These are phyloP conservation scores for Trogon surrucura DNA, from an alignment of 2,113 vertebrate species.

Conservation along the genomic window DNA sequence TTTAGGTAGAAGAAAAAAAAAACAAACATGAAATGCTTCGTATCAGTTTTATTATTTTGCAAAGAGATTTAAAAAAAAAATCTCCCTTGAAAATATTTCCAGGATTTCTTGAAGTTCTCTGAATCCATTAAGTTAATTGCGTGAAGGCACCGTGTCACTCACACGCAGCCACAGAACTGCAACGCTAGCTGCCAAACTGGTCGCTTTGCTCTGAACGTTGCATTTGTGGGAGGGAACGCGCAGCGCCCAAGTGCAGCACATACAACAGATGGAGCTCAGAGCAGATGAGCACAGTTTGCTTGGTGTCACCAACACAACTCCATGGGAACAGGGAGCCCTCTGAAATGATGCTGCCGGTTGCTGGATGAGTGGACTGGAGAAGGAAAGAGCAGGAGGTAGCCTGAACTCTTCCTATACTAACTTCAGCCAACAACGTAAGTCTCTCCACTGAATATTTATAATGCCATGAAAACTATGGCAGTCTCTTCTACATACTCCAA, in stretches of 20 bases:
- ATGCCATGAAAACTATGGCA: background rate
- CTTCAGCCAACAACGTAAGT: background rate
- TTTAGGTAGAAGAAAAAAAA: constrained; percentile 10
- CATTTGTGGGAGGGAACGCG: background rate
- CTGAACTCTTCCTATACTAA: background rate
- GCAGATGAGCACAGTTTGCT: background rate
- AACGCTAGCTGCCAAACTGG: background rate
- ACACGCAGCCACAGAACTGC: background rate
- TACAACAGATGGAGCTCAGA: background rate
- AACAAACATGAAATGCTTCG: background rate
- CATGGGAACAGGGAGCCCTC: background rate
- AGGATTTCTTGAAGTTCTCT: background rate
- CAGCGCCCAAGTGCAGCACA: background rate
- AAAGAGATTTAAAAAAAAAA: background rate
- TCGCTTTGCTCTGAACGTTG: background rate
- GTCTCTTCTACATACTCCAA: background rate
- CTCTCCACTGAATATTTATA: background rate
- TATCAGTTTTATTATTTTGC: background rate
- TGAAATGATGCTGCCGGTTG: background rate
- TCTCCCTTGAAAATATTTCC: constrained; percentile 7
- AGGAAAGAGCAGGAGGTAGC: background rate
- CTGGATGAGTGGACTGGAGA: background rate
- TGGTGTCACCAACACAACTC: background rate
- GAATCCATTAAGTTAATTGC: constrained; percentile 37
- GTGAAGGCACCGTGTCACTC: background rate